Base-by-base conservation (phyloP, 2,113 vertebrate genomes). In the Merops nubicus region DNA sequence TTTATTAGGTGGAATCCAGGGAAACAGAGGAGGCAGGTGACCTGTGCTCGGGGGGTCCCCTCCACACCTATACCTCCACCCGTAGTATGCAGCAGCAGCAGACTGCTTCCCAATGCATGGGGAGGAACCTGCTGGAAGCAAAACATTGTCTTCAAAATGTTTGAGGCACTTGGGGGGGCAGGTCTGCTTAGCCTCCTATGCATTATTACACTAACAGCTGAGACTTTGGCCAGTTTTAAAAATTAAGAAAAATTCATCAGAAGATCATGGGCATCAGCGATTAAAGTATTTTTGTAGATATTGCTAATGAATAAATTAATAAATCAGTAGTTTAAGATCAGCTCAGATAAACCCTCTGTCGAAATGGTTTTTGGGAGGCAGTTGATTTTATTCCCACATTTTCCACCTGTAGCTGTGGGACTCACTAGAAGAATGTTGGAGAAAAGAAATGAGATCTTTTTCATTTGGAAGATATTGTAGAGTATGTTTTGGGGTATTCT, bases 261-360 rank as follows among this genome's bases (percentile, higher is more conserved):
- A 85, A 80, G 11, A 9, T 68, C 57, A n/a, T 26, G 28, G 33
- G 2, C 8, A 59, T 29, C 0, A 0, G 7, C 15, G 42, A 91
- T 67, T 48, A 25, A 67, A 40, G 8, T 18, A 8, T 54, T 70
- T 68, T 76, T 59, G 53, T 19, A 56, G 36, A 23, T 40, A 25
- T 3, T n/a, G 17, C 1, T 59, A 78, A 53, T 57, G 16, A 70
- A 34, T 40, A 57, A 77, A 43, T 22, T 3, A 77, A 78, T 81
- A 34, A 94, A 89, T 29, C 72, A 18, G 3, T 75, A 79, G 60
- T 31, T 78, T 85, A 59, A 77, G 47, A 65, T 70, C 42, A 62
- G 22, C 25, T 93, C 51, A 54, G 38, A 54, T 8, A 90, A 82
- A 50, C 8, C 19, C 9, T 20, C 19, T 65, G 40, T 20, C 25